These are phyloP conservation scores for Bactericera cockerelli DNA, from an alignment of 1,140 invertebrate species.

Conservation along the genomic window DNA sequence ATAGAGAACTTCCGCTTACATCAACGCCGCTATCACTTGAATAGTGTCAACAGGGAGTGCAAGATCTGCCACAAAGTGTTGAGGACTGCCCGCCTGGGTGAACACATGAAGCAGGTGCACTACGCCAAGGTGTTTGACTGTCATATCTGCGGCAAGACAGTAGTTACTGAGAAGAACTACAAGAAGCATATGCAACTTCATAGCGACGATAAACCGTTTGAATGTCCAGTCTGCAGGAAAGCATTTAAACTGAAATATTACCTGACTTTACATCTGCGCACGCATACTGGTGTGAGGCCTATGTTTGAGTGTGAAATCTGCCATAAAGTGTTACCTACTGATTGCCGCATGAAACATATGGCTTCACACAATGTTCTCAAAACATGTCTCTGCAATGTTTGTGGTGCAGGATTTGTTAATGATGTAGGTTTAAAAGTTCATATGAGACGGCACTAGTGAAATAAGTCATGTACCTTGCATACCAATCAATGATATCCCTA, in stretches of 20 bases:
- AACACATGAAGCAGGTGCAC: slow-evolving; percentile 5
- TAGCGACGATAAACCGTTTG: slow-evolving; percentile 7
- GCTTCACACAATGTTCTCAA: background rate
- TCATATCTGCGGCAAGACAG: slow-evolving; percentile 2
- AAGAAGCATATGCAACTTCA: slow-evolving; percentile 3
- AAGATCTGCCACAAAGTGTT: slow-evolving; percentile 2
- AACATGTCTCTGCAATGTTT: background rate
- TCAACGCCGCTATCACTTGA: slow-evolving; percentile 2
- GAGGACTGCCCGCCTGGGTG: background rate
- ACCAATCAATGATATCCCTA: no score
- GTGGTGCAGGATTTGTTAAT: slow-evolving; percentile 2
- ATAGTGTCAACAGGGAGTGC: background rate
- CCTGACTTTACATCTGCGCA: background rate
- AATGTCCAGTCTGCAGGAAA: background rate
- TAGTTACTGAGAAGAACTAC: slow-evolving; percentile 2
- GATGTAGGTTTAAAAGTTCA: slow-evolving; percentile 1
- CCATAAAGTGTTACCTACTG: slow-evolving; percentile 1
- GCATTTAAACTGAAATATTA: slow-evolving; percentile 6
- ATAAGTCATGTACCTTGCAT: background rate
- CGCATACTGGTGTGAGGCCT: background rate
- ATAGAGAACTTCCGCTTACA: background rate
- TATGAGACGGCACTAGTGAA: background rate
- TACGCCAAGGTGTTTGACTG: slow-evolving; percentile 2
- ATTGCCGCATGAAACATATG: slow-evolving; percentile 1
- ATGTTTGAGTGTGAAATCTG: slow-evolving; percentile 3